Base-by-base conservation (phyloP, 2,113 vertebrate genomes). In the Archocentrus centrarchus region DNA sequence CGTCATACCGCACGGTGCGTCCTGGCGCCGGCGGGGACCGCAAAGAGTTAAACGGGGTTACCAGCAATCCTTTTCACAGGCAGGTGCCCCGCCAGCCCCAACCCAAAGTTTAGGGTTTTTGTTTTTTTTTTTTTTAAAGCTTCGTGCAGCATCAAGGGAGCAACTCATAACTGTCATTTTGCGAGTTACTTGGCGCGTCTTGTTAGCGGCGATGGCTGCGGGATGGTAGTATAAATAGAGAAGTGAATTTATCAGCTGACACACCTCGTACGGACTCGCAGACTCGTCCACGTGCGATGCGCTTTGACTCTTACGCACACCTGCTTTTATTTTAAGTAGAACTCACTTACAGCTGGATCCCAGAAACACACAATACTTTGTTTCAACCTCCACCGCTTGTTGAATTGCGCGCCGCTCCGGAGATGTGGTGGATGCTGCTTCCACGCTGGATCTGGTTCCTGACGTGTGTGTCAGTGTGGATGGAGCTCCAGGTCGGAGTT, bases 71-170 rank as follows among this genome's bases (percentile, higher is more conserved):
- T 95, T 95, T 96, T 87, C 96, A 95, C 96, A 97, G 96, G 96
- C 97, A 98, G 97, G 97, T 98, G 97, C 97, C 96, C 96, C 94
- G 95, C 96, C 96, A 96, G 96, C 93, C 95, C 96, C 96, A 96
- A 93, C 97, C 93, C 97, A 85, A 83, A 84, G 77, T 88, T 50
- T 57, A 79, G 30, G 84, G 79, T 87, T 88, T 75, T 44, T 81
- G 73, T 89, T 89, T 88, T 96, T 88, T 89, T 89, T 88, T 96
- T 88, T 88, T 75, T 13, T 64, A 37, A 97, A 96, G 73, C 95
- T 95, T 96, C 91, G 79, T 96, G 96, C 96, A 97, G 92, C 96
- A 96, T 95, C 92, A 91, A 95, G 95, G 95, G 94, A 96, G 95
- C 95, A 96, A 96, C 96, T 96, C 95, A 94, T 95, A 94, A 95